Evolutionary conservation across 2,888 invertebrate genomes (phyloP).

Genomic region (Melanostoma scalare): DNA sequence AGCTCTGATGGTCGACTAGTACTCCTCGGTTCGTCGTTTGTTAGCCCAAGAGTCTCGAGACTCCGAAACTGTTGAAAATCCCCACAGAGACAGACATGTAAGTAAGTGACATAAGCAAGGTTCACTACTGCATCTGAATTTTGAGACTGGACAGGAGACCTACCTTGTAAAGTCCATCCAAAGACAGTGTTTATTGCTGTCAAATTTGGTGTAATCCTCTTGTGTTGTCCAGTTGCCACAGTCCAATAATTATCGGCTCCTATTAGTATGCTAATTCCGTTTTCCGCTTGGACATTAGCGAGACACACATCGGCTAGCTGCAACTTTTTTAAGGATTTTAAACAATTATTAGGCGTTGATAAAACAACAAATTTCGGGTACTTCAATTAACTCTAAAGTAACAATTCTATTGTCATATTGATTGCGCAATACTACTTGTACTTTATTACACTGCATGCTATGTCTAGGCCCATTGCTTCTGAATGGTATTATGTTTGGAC

Average conservation of each 20-base stretch:
- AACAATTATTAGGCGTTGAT: constrained; percentile 6
- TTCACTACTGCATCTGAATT: constrained; percentile 22
- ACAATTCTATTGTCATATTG: constrained; percentile 12
- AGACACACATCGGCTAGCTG: constrained; percentile 23
- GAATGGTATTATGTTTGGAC: constrained; percentile 18
- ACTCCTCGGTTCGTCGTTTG: constrained; percentile 1
- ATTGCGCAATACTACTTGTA: constrained; percentile 7
- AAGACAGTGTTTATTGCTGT: constrained; percentile 37
- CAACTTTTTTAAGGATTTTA: neutral
- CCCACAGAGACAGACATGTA: constrained; percentile 14
- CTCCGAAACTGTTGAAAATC: constrained; percentile 25
- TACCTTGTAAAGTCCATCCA: constrained; percentile 32
- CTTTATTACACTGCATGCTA: constrained; percentile 20
- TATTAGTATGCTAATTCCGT: constrained; percentile 29
- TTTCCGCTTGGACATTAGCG: neutral
- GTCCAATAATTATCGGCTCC: constrained; percentile 33
- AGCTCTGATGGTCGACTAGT: neutral
- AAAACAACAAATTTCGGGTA: constrained; percentile 40
- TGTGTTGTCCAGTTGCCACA: constrained; percentile 28
- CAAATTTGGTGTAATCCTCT: constrained; percentile 16
- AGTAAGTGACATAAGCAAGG: constrained; percentile 13
- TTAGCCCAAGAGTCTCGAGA: constrained; percentile 34
- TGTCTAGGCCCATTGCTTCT: constrained; percentile 21
- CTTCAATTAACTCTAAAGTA: constrained; percentile 23
- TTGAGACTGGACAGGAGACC: constrained; percentile 6